Evolutionary conservation across 2,888 invertebrate species (phyloP).

Genomic region (Platypus cylindrus): DNA sequence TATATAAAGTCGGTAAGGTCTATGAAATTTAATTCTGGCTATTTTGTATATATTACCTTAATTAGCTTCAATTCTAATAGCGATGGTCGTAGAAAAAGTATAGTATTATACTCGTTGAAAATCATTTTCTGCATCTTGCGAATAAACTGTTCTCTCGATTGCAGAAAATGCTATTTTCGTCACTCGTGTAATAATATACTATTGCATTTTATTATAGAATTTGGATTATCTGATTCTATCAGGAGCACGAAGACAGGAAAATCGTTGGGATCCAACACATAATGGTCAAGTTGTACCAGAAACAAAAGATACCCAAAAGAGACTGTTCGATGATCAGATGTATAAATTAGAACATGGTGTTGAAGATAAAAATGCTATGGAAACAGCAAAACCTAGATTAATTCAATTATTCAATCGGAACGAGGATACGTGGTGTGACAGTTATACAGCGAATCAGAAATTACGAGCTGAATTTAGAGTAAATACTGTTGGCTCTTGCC

Average conservation of each 20-base stretch:
- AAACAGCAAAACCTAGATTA: slow-evolving; percentile 58
- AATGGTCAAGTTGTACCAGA: slow-evolving; percentile 90
- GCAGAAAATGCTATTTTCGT: no score
- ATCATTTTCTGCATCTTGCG: neutral
- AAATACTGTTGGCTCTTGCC: slow-evolving; percentile 18
- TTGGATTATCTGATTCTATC: slow-evolving; percentile 91
- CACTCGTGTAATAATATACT: no score
- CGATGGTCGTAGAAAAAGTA: no score
- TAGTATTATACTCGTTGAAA: no score
- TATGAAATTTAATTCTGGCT: no score
- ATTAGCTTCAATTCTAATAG: no score
- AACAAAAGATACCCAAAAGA: slow-evolving; percentile 80
- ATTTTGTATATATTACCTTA: no score
- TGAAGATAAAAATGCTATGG: slow-evolving; percentile 60
- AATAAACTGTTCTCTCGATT: neutral
- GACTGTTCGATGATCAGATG: slow-evolving; percentile 94
- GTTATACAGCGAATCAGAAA: slow-evolving; percentile 80
- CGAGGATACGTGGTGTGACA: slow-evolving; percentile 79
- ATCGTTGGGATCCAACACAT: slow-evolving; percentile 93
- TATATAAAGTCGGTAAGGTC: no score
- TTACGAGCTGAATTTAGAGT: slow-evolving; percentile 80
- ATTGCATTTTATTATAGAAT: slow-evolving; percentile 64
- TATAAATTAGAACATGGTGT: slow-evolving; percentile 89
- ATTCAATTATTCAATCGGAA: slow-evolving; percentile 65
- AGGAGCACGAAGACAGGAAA: slow-evolving; percentile 92